Conservation (phyloP, 2,888 invertebrate species). For the Plebejus melissa region DNA sequence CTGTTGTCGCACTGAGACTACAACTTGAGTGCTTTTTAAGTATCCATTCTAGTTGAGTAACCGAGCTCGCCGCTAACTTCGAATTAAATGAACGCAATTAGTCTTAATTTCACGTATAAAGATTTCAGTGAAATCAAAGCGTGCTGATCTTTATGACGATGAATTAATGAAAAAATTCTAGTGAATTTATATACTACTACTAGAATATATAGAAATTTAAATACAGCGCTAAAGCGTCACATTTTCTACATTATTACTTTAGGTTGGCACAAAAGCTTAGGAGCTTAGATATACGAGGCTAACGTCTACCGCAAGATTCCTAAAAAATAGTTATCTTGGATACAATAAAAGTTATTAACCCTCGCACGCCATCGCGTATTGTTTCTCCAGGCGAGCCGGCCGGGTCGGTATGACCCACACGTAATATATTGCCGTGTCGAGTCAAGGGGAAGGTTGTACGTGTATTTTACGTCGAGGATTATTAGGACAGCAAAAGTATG, state of each 20-base stretch:
- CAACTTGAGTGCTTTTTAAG: neutral
- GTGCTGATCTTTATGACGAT: neutral
- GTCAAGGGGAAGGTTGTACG: constrained; percentile 15
- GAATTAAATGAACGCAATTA: neutral
- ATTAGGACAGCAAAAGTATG: neutral
- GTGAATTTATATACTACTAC: neutral
- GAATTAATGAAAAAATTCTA: neutral
- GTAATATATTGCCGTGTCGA: constrained; percentile 8
- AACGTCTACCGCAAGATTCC: neutral
- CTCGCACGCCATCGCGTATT: neutral
- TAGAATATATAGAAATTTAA: too few species aligned
- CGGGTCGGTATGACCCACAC: neutral
- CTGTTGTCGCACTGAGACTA: neutral
- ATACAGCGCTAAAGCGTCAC: neutral
- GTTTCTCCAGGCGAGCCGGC: neutral
- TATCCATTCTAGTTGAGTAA: neutral
- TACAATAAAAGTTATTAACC: constrained; percentile 1
- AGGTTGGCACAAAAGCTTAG: neutral
- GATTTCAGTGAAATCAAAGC: neutral
- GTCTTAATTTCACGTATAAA: neutral
- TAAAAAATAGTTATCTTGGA: neutral
- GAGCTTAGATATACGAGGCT: neutral
- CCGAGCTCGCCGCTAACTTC: neutral
- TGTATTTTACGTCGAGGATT: constrained; percentile 1
- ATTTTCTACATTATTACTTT: neutral